Evolutionary conservation across 2,113 vertebrate genomes (phyloP).

Genomic region (Nansenia antarctica): DNA sequence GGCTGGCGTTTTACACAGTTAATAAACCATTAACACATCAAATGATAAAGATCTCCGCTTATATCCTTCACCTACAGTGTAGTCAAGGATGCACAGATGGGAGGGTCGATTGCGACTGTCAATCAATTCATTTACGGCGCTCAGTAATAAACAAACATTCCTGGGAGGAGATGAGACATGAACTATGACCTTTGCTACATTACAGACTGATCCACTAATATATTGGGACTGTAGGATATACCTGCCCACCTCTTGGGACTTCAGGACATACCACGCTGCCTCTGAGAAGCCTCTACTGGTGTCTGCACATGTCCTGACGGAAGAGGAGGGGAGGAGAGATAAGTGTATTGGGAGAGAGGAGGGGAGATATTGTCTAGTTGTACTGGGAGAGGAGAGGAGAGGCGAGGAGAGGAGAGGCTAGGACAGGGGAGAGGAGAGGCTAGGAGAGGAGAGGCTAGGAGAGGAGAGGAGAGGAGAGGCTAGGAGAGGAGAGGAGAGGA

Average conservation of each 20-base stretch:
- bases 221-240: slow-evolving; percentile 35
- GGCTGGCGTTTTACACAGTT: not conserved
- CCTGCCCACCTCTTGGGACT: slow-evolving; percentile 34
- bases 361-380: no score
- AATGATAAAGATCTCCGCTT: not conserved
- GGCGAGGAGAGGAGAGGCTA: no score
- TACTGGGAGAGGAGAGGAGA: no score
- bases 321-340: not conserved
- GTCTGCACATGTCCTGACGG: slow-evolving; percentile 2
- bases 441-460: no score
- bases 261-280: slow-evolving; percentile 37
- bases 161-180: slow-evolving; percentile 37
- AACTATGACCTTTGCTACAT: slow-evolving; percentile 47
- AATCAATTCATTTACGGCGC: slow-evolving; percentile 40
- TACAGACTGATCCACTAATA: slow-evolving; percentile 27
- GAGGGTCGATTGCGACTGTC: slow-evolving; percentile 23
- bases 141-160: slow-evolving; percentile 6
- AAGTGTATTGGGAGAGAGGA: not conserved
- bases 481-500: no score
- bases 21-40: slow-evolving; percentile 8
- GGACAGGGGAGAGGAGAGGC: no score
- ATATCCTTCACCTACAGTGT: not conserved
- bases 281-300: slow-evolving; percentile 36
- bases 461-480: no score
- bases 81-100: slow-evolving; percentile 30